phyloP scores from a whole-genome alignment of 2,113 vertebrate genomes.

The Phodopus roborovskii region DNA sequence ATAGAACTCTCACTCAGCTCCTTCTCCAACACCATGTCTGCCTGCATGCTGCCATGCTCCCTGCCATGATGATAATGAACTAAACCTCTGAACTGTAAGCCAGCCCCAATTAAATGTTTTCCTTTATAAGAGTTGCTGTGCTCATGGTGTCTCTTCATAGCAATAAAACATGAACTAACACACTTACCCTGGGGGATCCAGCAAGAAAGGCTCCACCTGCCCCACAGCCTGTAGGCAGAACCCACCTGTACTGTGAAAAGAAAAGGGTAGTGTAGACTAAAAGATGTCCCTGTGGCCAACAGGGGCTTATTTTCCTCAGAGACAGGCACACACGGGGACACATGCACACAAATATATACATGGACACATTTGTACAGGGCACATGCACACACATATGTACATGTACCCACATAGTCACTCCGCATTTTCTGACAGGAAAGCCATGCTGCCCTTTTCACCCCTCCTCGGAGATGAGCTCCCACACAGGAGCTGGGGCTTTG shows the following conservation, averaged over 20 bases:
- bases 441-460: background rate
- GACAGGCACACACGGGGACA: background rate
- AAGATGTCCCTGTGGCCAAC: background rate
- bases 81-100: background rate
- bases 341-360: accelerated
- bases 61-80: background rate
- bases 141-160: background rate
- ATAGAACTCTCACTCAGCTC: background rate
- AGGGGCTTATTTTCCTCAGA: accelerated
- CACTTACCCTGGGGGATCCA: background rate
- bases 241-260: background rate
- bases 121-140: background rate
- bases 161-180: background rate
- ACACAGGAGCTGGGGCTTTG: background rate
- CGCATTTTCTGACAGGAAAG: background rate
- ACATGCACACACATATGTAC: background rate
- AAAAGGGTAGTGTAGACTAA: background rate
- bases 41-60: background rate
- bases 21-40: background rate
- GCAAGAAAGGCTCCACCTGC: background rate
- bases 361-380: no score
- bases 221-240: no score
- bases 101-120: background rate
- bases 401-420: background rate
- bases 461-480: background rate